Percentiles rank a stretch among this genome's conserved stretches.
These are phyloP conservation scores for Xanthia togata DNA, from an alignment of 2,888 invertebrate species.

Conservation along the genomic window DNA sequence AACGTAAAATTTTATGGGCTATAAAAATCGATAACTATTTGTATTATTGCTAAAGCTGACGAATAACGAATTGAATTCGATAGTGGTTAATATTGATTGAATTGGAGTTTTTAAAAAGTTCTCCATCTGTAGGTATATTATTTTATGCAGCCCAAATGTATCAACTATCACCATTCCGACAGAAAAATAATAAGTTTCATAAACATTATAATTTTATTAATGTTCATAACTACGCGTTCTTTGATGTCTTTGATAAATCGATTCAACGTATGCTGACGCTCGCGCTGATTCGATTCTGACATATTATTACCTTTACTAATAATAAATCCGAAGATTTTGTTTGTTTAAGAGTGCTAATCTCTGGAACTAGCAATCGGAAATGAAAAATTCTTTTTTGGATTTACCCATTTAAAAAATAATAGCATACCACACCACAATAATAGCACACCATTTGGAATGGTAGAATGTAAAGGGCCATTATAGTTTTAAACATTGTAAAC, in stretches of 20 bases:
- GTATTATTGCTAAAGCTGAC: not conserved
- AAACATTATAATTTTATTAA: not conserved
- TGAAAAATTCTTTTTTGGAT: too few species aligned
- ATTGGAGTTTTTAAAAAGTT: not conserved
- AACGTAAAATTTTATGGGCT: conserved; percentile 38
- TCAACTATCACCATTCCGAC: not conserved
- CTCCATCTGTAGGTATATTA: not conserved
- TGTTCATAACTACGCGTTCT: not conserved
- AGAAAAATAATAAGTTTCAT: not conserved
- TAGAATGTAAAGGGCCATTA: too few species aligned
- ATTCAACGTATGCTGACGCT: too few species aligned
- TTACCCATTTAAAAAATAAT: too few species aligned
- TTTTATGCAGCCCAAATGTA: not conserved
- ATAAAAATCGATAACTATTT: conserved; percentile 18
- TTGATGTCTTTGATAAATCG: not conserved
- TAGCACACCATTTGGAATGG: too few species aligned
- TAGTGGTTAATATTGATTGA: not conserved
- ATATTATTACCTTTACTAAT: not conserved
- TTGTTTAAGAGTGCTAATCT: not conserved
- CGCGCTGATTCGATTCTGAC: not conserved
- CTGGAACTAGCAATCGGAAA: too few species aligned
- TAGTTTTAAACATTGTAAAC: too few species aligned
- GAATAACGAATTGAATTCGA: not conserved
- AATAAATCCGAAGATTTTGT: not conserved
- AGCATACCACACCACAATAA: too few species aligned